Conservation (phyloP, 2,113 vertebrate species). For the Mesoclemmys tuberculata region DNA sequence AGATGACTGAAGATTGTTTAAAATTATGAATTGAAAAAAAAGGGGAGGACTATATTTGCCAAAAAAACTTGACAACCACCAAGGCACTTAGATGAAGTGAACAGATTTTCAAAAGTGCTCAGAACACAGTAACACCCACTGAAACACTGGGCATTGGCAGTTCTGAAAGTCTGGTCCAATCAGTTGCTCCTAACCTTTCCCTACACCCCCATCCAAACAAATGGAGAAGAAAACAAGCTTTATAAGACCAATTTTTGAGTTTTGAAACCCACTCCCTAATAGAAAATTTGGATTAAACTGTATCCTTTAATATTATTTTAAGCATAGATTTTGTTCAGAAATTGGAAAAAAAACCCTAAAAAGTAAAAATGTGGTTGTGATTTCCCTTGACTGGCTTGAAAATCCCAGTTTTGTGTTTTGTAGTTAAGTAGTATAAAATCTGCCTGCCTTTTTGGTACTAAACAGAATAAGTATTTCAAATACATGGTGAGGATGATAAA, state of each 20-base stretch:
- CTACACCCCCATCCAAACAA: neutral
- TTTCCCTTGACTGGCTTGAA: neutral
- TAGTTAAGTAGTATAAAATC: accelerated
- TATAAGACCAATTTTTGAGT: neutral
- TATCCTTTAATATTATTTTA: neutral
- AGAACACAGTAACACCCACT: neutral
- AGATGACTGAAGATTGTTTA: neutral
- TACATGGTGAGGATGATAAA: neutral
- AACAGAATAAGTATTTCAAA: neutral
- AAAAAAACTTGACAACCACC: neutral
- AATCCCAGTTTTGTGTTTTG: neutral
- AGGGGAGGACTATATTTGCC: neutral
- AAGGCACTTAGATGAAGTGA: neutral
- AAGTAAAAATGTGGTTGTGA: neutral
- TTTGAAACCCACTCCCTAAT: neutral
- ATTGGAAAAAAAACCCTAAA: neutral
- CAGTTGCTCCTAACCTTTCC: neutral
- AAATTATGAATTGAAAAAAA: neutral
- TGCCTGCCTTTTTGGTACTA: neutral
- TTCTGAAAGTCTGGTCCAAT: neutral
- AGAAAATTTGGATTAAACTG: neutral
- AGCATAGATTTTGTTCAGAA: neutral
- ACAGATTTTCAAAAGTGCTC: neutral
- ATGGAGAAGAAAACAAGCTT: neutral
- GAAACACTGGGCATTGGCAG: neutral